These are phyloP conservation scores for Ennomos quercinarius DNA, from an alignment of 2,888 invertebrate genomes.

Conservation along the genomic window DNA sequence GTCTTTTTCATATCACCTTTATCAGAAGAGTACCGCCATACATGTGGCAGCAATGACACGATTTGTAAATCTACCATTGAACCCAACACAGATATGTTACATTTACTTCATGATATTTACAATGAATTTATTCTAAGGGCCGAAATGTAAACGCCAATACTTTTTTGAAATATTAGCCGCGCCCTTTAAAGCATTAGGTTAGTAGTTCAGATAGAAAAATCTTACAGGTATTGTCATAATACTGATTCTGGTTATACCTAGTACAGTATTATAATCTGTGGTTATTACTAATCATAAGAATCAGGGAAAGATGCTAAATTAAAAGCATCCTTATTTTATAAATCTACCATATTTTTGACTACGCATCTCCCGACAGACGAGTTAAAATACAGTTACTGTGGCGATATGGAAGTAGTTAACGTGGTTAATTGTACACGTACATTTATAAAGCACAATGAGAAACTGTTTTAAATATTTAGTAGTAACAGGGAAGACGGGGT, in stretches of 20 bases:
- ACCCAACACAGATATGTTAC: slow-evolving; percentile 70
- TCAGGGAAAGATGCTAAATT: slow-evolving; percentile 29
- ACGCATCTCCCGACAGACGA: slow-evolving; percentile 6
- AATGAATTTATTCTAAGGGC: slow-evolving; percentile 44
- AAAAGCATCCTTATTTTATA: slow-evolving; percentile 7
- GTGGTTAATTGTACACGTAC: too few species aligned
- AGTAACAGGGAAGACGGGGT: too few species aligned
- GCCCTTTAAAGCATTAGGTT: slow-evolving; percentile 7
- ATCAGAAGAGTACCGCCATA: too few species aligned
- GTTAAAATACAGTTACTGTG: neutral
- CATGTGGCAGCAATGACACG: neutral
- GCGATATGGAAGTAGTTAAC: too few species aligned
- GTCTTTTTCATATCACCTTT: too few species aligned
- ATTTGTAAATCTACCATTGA: slow-evolving; percentile 48
- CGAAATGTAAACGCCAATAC: slow-evolving; percentile 36
- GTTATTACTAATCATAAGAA: slow-evolving; percentile 64
- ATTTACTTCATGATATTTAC: slow-evolving; percentile 68
- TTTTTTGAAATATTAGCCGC: neutral
- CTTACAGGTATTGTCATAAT: slow-evolving; percentile 60
- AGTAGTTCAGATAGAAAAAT: slow-evolving; percentile 36
- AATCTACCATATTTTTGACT: slow-evolving; percentile 1
- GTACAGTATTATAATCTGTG: too few species aligned
- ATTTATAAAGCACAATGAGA: too few species aligned
- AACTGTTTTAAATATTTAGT: too few species aligned
- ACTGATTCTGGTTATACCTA: slow-evolving; percentile 49